phyloP scores from a whole-genome alignment of 2,797 vertebrate species.

The Notolepis coatsorum region DNA sequence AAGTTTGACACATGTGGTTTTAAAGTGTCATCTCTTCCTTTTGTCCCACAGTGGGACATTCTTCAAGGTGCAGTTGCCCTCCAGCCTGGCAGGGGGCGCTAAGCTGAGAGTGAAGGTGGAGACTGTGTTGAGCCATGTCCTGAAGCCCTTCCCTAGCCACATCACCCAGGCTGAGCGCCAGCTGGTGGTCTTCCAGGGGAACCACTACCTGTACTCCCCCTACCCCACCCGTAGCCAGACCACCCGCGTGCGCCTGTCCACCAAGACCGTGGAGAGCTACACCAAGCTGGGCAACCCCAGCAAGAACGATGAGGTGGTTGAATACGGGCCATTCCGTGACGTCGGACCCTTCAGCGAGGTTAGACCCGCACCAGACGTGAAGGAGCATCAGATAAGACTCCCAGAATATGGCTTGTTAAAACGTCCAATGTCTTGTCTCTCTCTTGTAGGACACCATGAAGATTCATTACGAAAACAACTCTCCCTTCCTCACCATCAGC shows the following conservation, averaged over 20 bases:
- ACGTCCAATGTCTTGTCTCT: background rate
- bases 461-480: conserved; percentile 98
- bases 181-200: conserved; percentile 96
- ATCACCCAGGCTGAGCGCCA: conserved; percentile 97
- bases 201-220: conserved; percentile 96
- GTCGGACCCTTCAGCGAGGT: conserved; percentile 92
- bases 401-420: background rate
- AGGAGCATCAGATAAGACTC: background rate
- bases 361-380: background rate
- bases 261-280: conserved; percentile 94
- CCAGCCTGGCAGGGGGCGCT: conserved; percentile 84
- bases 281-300: conserved; percentile 94
- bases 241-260: conserved; percentile 91
- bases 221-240: conserved; percentile 92
- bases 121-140: conserved; percentile 90
- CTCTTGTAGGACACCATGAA: conserved; percentile 88
- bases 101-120: conserved; percentile 91
- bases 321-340: conserved; percentile 95
- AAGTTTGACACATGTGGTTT: too few relatives aligned
- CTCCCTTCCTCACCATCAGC: conserved; percentile 95
- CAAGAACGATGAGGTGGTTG: conserved; percentile 90
- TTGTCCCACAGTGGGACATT: conserved; percentile 86
- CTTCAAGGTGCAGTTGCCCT: conserved; percentile 88
- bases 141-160: conserved; percentile 93
- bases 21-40: too few relatives aligned